Evolutionary conservation across 1,140 invertebrate species (phyloP).

Genomic region (Drosophila baimaii): DNA sequence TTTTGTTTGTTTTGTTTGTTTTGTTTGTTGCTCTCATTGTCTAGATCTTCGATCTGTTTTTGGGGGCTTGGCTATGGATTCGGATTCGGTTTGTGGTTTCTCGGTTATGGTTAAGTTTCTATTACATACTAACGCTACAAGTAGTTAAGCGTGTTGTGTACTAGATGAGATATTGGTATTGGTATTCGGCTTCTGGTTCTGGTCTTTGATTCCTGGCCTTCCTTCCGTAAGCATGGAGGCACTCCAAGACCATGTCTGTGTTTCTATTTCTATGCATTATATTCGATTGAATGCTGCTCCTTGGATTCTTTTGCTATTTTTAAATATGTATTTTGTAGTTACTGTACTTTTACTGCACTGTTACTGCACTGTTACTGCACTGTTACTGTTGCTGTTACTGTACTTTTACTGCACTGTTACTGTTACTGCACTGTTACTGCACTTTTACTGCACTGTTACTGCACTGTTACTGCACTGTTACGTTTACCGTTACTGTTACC

Average conservation of each 20-base stretch:
- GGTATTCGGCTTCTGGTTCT: slow-evolving; percentile 18
- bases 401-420: not conserved
- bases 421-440: slow-evolving; percentile 7
- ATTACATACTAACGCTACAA: slow-evolving; percentile 51
- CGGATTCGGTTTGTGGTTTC: not conserved
- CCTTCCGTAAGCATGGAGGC: not conserved
- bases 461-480: slow-evolving; percentile 7
- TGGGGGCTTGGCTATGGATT: slow-evolving; percentile 21
- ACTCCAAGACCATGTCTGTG: slow-evolving; percentile 8
- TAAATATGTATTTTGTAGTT: slow-evolving; percentile 51
- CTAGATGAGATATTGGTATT: slow-evolving; percentile 53
- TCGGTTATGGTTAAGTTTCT: slow-evolving; percentile 12
- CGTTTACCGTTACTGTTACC: slow-evolving; percentile 15
- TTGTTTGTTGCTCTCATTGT: not conserved
- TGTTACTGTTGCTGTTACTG: not conserved
- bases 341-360: slow-evolving; percentile 13
- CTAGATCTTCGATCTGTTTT: slow-evolving; percentile 9
- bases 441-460: slow-evolving; percentile 13
- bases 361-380: slow-evolving; percentile 18
- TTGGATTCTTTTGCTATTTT: slow-evolving; percentile 45
- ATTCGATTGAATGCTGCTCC: slow-evolving; percentile 32
- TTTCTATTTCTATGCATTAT: slow-evolving; percentile 33
- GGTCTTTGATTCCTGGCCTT: slow-evolving; percentile 30
- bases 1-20: not conserved
- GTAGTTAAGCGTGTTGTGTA: slow-evolving; percentile 39